A percentile compares a stretch with the other conserved stretches of the same genome.
phyloP scores from a whole-genome alignment of 2,888 invertebrate genomes.

The Trachelus iudaicus region DNA sequence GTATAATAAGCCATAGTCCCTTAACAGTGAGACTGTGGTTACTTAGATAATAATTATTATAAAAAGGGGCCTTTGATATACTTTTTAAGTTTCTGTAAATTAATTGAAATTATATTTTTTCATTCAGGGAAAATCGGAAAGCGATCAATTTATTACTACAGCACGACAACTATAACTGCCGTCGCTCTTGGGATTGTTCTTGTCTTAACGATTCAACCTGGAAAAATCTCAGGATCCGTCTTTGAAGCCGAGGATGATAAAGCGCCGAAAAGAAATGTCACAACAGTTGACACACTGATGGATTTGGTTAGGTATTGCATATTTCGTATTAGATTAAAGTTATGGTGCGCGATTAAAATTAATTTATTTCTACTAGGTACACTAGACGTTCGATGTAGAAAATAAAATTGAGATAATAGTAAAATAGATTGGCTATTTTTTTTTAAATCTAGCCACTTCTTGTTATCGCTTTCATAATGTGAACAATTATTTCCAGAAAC shows the following conservation, averaged over 20 bases:
- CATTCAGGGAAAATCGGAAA: slow-evolving; percentile 70
- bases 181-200: slow-evolving; percentile 79
- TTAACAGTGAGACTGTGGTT: too few relatives aligned
- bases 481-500: slow-evolving; percentile 67
- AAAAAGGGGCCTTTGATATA: too few relatives aligned
- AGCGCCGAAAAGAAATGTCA: slow-evolving; percentile 65
- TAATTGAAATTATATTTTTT: too few relatives aligned
- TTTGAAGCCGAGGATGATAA: slow-evolving; percentile 28
- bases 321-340: not conserved
- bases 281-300: slow-evolving; percentile 76
- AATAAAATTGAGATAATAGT: too few relatives aligned
- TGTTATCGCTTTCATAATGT: not conserved
- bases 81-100: too few relatives aligned
- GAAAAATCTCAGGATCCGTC: slow-evolving; percentile 52
- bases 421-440: not conserved
- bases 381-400: too few relatives aligned
- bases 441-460: slow-evolving; percentile 1
- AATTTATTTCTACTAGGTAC: too few relatives aligned
- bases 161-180: slow-evolving; percentile 76
- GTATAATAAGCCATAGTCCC: too few relatives aligned
- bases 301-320: slow-evolving; percentile 74
- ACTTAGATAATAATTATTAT: too few relatives aligned
- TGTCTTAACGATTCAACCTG: slow-evolving; percentile 76
- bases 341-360: not conserved
- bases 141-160: slow-evolving; percentile 76